phyloP scores from a whole-genome alignment of 2,797 vertebrate genomes.

The Microcaecilia unicolor region DNA sequence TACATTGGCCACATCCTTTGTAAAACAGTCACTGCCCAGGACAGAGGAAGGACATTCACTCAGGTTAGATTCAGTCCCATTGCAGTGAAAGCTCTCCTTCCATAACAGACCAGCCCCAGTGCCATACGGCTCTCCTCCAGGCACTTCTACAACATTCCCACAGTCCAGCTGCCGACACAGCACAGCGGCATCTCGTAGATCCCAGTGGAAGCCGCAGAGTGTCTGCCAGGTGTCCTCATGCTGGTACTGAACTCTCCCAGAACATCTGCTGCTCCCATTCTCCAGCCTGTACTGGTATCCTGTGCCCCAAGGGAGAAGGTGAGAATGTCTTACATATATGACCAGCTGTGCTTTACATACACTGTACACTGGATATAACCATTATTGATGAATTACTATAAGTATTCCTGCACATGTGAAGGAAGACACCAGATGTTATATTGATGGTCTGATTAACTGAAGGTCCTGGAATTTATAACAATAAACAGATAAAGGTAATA shows the following conservation, averaged over 20 bases:
- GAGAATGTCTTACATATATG: not conserved
- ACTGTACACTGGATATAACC: slow-evolving; percentile 31
- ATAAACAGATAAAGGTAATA: too few species aligned
- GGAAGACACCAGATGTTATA: too few species aligned
- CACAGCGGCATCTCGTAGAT: slow-evolving; percentile 25
- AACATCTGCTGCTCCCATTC: slow-evolving; percentile 23
- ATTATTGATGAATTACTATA: too few species aligned
- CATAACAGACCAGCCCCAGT: slow-evolving; percentile 8
- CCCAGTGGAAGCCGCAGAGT: slow-evolving; percentile 32
- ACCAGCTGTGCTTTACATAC: slow-evolving; percentile 4
- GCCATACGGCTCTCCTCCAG: not conserved
- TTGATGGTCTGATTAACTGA: too few species aligned
- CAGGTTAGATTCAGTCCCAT: slow-evolving; percentile 21
- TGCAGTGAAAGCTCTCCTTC: slow-evolving; percentile 33
- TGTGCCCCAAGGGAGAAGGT: slow-evolving; percentile 20
- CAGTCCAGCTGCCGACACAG: slow-evolving; percentile 40
- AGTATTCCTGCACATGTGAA: too few species aligned
- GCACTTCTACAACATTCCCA: slow-evolving; percentile 23
- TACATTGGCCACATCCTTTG: slow-evolving; percentile 26
- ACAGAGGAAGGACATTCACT: slow-evolving; percentile 15
- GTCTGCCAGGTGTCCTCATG: slow-evolving; percentile 16
- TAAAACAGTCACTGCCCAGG: slow-evolving; percentile 15
- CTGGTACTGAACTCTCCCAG: slow-evolving; percentile 42
- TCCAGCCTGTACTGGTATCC: slow-evolving; percentile 20
- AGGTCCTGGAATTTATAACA: too few species aligned